phyloP scores from a whole-genome alignment of 2,113 vertebrate species.

The Ceuthmochares aereus region DNA sequence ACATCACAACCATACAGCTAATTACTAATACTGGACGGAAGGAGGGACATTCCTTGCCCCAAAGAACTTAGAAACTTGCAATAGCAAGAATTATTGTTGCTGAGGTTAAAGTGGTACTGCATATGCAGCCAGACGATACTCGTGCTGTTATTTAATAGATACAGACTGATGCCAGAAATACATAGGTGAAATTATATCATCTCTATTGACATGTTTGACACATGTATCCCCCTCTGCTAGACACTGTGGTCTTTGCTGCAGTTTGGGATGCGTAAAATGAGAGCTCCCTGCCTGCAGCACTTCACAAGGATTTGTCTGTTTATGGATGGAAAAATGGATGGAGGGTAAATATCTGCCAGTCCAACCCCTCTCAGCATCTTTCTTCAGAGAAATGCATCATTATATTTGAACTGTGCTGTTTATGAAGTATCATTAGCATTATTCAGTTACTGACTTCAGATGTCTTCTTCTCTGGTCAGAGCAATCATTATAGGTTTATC shows the following conservation, averaged over 20 bases:
- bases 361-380: conserved; percentile 17
- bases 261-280: background rate
- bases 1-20: background rate
- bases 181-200: background rate
- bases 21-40: background rate
- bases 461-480: conserved; percentile 42
- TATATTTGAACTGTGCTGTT: conserved; percentile 47
- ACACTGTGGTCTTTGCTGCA: background rate
- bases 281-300: background rate
- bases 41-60: background rate
- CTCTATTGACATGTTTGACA: conserved; percentile 20
- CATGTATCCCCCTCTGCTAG: background rate
- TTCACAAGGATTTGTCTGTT: background rate
- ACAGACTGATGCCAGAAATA: background rate
- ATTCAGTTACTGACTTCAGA: conserved; percentile 56
- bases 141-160: background rate
- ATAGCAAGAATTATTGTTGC: background rate
- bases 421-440: conserved; percentile 72
- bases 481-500: conserved; percentile 46
- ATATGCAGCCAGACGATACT: background rate
- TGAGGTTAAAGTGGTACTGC: background rate
- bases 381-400: conserved; percentile 39
- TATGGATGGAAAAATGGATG: background rate
- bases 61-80: background rate
- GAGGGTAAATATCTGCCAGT: conserved; percentile 38